A percentile compares a stretch with the other conserved stretches of the same genome.
phyloP scores from a whole-genome alignment of 2,888 invertebrate genomes.

The Gryllus longicercus region DNA sequence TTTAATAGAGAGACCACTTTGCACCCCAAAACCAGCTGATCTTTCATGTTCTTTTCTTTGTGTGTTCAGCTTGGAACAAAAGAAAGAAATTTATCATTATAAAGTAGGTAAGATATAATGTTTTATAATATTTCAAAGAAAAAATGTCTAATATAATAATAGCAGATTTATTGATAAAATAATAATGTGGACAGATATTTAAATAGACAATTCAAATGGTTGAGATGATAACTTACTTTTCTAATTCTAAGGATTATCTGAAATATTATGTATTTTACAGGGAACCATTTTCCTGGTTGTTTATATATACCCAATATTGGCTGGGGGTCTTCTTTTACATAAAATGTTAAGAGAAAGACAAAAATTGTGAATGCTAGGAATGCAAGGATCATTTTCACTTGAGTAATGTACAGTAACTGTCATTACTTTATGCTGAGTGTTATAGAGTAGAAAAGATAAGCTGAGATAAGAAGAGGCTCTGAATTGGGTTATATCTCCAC shows the following conservation, averaged over 20 bases:
- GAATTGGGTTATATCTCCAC: too few relatives aligned
- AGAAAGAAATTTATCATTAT: not conserved
- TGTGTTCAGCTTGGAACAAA: not conserved
- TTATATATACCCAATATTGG: conserved; percentile 60
- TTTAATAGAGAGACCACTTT: conserved; percentile 39
- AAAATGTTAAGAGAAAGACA: conserved; percentile 3
- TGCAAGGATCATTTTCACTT: too few relatives aligned
- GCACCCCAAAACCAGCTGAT: conserved; percentile 36
- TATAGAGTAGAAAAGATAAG: too few relatives aligned
- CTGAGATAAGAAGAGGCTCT: too few relatives aligned
- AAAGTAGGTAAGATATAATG: too few relatives aligned
- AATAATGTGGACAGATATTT: conserved; percentile 45
- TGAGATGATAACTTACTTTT: conserved; percentile 48
- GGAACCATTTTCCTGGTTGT: conserved; percentile 62
- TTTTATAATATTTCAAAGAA: not conserved
- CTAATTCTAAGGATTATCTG: conserved; percentile 53
- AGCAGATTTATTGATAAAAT: conserved; percentile 25
- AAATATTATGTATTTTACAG: conserved; percentile 58
- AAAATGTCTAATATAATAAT: conserved; percentile 20
- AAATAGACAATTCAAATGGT: not conserved
- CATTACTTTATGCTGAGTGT: too few relatives aligned
- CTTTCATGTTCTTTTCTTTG: conserved; percentile 41
- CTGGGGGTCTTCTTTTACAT: conserved; percentile 5
- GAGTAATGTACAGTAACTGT: too few relatives aligned
- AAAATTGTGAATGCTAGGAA: not conserved